A percentile compares a stretch with the other conserved stretches of the same genome.
Conservation (phyloP, 1,140 invertebrate genomes). For the Oncopeltus fasciatus region DNA sequence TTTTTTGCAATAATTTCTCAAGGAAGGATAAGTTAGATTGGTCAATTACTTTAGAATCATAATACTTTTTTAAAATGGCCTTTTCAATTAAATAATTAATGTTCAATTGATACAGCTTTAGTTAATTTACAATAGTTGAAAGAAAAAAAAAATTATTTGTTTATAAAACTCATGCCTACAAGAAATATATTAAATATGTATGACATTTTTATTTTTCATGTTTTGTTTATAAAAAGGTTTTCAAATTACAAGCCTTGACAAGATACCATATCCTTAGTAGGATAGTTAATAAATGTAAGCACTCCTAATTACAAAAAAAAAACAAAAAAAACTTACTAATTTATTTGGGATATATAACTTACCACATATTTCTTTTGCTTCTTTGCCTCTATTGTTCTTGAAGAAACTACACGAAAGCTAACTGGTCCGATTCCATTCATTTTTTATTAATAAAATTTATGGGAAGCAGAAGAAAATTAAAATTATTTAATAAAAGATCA, state of each 20-base stretch:
- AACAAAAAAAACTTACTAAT: neutral
- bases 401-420: neutral
- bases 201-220: neutral
- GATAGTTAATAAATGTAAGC: neutral
- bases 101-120: too few relatives aligned
- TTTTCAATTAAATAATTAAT: too few relatives aligned
- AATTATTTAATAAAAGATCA: too few relatives aligned
- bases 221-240: neutral
- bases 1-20: too few relatives aligned
- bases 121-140: too few relatives aligned
- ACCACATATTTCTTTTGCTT: slow-evolving; percentile 8
- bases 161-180: too few relatives aligned
- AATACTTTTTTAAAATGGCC: too few relatives aligned
- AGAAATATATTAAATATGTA: neutral
- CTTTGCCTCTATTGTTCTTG: neutral
- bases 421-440: neutral
- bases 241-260: neutral
- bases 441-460: neutral
- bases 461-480: too few relatives aligned
- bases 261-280: neutral
- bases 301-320: neutral
- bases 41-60: too few relatives aligned
- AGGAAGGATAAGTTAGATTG: too few relatives aligned
- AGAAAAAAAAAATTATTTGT: too few relatives aligned
- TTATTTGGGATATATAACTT: neutral